These are phyloP conservation scores for Drosophila leonis DNA, from an alignment of 2,888 invertebrate species.

Conservation along the genomic window DNA sequence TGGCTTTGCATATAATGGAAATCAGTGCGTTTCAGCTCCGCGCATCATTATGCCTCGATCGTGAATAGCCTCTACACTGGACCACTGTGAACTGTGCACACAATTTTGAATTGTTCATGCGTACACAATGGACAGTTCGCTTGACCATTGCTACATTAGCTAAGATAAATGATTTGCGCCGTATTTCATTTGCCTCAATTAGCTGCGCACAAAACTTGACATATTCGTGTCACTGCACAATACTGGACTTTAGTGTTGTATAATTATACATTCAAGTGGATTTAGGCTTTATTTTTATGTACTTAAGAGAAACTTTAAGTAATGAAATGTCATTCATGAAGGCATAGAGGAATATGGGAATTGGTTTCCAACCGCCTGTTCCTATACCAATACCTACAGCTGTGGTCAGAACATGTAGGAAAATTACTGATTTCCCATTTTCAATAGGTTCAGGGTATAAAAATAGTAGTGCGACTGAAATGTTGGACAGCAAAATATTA, in stretches of 20 bases:
- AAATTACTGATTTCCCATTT: too few relatives aligned
- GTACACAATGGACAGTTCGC: neutral
- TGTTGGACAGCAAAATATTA: too few relatives aligned
- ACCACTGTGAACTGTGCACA: constrained; percentile 4
- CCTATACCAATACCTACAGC: too few relatives aligned
- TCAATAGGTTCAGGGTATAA: too few relatives aligned
- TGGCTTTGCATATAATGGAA: constrained; percentile 76
- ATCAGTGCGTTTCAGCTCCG: constrained; percentile 45
- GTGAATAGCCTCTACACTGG: constrained; percentile 20
- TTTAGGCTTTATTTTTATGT: too few relatives aligned
- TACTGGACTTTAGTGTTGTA: neutral
- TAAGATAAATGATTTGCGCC: constrained; percentile 4
- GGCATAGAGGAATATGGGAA: too few relatives aligned
- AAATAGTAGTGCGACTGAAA: too few relatives aligned
- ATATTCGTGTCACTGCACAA: neutral
- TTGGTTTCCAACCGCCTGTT: too few relatives aligned
- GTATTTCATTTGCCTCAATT: neutral
- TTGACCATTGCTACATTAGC: constrained; percentile 13
- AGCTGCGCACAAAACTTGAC: neutral
- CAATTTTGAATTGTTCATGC: neutral
- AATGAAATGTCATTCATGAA: too few relatives aligned
- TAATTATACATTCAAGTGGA: neutral
- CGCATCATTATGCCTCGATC: constrained; percentile 47
- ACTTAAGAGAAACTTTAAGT: too few relatives aligned
- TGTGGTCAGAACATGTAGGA: too few relatives aligned